Base-by-base conservation (phyloP, 2,113 vertebrate genomes). In the Eulemur macaco region DNA sequence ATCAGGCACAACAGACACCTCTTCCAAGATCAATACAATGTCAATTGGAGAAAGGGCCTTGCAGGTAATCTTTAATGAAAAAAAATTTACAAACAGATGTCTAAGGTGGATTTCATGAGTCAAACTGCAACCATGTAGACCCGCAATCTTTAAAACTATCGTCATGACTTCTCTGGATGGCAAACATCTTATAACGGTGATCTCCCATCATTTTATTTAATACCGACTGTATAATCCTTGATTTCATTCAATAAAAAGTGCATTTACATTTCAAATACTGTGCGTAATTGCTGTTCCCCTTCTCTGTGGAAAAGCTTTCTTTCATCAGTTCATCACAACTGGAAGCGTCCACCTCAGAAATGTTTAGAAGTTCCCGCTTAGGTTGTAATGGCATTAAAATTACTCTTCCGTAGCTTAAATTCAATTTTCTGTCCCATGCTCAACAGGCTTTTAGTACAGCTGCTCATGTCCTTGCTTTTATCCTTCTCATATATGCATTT, bases 371-470 rank as follows among this genome's bases (percentile, higher is more conserved):
- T 92, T 56, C 76, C 27, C 91, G 17, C 58, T 15, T 6, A 2
- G 29, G 47, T 89, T 94, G 94, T 45, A 78, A 92, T 78, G 92
- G 13, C 92, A 95, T 66, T 93, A 56, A 93, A 97, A 95, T 63
- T 94, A 83, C 15, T 97, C 34, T 97, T 95, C 94, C 25, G 31
- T 92, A 82, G 1, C 8, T 92, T 86, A 63, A 96, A 94, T 97
- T 94, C 1, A 66, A 34, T 96, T 96, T 97, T 94, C 66, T 60
- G 10, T 90, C 45, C 47, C 50, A 54, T 78, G 76, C 50, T 78
- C 31, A 52, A 8, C 34, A 2, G 68, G 63, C n/a, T 80, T 42
- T 96, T 95, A 95, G 60, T 54, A 39, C 25, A 56, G 73, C 95
- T 21, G 17, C 37, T 71, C 27, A 74, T 8, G 60, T 4, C 88